These are phyloP conservation scores for Mastomys coucha DNA, from an alignment of 2,113 vertebrate species.

Conservation along the genomic window DNA sequence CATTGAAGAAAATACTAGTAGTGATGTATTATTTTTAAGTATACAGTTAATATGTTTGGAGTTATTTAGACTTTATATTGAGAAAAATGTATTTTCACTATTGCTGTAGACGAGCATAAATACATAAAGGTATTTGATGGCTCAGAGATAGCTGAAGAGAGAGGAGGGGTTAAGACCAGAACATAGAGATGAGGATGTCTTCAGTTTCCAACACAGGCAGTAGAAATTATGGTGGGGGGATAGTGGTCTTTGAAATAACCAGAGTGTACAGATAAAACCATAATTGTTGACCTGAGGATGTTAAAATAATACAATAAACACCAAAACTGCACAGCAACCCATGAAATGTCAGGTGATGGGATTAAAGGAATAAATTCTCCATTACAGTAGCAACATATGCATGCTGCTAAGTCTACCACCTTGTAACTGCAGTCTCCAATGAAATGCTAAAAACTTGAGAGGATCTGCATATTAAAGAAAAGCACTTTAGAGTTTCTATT, in stretches of 20 bases:
- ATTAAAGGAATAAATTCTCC: not conserved
- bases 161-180: not conserved
- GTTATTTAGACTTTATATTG: too few relatives aligned
- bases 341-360: not conserved
- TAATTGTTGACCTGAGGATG: not conserved
- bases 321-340: not conserved
- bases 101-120: too few relatives aligned
- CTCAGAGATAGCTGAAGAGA: too few relatives aligned
- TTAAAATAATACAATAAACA: not conserved
- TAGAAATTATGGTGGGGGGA: not conserved
- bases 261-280: not conserved
- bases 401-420: not conserved
- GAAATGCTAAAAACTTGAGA: constrained; percentile 27
- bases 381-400: not conserved
- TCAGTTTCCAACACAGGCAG: not conserved
- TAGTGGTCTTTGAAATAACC: not conserved
- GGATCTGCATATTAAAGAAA: not conserved
- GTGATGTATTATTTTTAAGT: too few relatives aligned
- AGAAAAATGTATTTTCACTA: too few relatives aligned
- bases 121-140: not conserved
- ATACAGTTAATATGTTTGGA: too few relatives aligned
- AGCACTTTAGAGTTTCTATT: not conserved
- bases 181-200: not conserved
- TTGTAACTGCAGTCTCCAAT: not conserved
- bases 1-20: too few relatives aligned